Conservation (phyloP, 2,797 vertebrate species). For the Diceros bicornis region DNA sequence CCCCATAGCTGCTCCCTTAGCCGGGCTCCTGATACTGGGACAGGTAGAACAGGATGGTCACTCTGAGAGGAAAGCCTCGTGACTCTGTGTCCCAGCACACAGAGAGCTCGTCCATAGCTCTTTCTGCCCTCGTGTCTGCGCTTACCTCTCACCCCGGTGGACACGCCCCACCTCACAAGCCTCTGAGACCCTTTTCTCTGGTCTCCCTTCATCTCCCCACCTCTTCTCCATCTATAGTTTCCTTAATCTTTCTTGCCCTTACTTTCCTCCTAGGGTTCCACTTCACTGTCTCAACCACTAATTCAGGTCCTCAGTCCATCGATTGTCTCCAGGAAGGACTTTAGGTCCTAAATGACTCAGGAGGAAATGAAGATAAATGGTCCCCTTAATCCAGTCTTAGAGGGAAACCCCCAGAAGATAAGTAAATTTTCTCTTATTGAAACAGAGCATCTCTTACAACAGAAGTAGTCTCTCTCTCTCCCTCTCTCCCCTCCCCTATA, state of each 20-base stretch:
- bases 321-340: not conserved
- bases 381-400: not conserved
- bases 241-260: not conserved
- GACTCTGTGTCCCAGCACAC: not conserved
- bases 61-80: too few species aligned
- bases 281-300: not conserved
- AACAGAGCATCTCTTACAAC: not conserved
- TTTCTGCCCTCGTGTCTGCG: not conserved
- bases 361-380: not conserved
- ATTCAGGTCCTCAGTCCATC: not conserved
- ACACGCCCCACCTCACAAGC: not conserved
- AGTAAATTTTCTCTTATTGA: not conserved
- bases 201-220: not conserved
- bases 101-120: too few species aligned
- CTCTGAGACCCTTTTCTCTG: not conserved
- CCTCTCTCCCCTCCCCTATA: not conserved
- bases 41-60: not conserved
- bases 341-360: not conserved
- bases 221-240: not conserved
- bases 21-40: fast-evolving
- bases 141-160: not conserved
- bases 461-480: not conserved
- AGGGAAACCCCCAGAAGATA: not conserved
- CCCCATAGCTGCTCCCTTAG: not conserved
- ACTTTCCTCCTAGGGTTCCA: not conserved